Evolutionary conservation across 2,797 vertebrate genomes (phyloP).

Genomic region (Sebastes kiyomatsui): DNA sequence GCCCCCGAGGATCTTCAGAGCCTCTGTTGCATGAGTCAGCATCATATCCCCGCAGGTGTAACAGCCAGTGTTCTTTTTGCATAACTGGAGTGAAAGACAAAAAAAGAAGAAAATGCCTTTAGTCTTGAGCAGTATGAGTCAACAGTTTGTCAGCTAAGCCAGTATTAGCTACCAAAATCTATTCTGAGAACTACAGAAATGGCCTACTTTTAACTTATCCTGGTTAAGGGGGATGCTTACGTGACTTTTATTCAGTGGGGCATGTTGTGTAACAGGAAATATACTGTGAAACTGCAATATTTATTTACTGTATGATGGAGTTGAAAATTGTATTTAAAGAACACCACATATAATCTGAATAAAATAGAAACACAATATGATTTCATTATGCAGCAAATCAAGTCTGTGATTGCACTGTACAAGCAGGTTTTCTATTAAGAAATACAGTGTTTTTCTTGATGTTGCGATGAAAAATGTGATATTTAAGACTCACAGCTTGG

Average conservation of each 20-base stretch:
- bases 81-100: conserved; percentile 72
- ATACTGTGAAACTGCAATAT: background rate
- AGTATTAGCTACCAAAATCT: conserved; percentile 18
- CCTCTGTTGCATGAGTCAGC: conserved; percentile 88
- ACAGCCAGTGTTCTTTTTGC: conserved; percentile 65
- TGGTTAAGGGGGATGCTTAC: background rate
- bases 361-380: background rate
- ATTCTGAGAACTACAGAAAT: conserved; percentile 31
- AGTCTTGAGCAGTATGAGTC: conserved; percentile 17
- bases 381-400: background rate
- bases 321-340: background rate
- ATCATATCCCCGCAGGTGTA: conserved; percentile 86
- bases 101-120: background rate
- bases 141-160: background rate
- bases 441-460: background rate
- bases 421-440: background rate
- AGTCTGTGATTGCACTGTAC: background rate
- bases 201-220: conserved; percentile 15
- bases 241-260: background rate
- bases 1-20: conserved; percentile 92
- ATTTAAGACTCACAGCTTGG: conserved; percentile 77
- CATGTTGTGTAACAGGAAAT: conserved; percentile 2
- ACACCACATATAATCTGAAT: background rate
- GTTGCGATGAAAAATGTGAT: background rate
- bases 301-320: background rate